phyloP scores from a whole-genome alignment of 2,797 vertebrate genomes.

The Trematomus bernacchii region DNA sequence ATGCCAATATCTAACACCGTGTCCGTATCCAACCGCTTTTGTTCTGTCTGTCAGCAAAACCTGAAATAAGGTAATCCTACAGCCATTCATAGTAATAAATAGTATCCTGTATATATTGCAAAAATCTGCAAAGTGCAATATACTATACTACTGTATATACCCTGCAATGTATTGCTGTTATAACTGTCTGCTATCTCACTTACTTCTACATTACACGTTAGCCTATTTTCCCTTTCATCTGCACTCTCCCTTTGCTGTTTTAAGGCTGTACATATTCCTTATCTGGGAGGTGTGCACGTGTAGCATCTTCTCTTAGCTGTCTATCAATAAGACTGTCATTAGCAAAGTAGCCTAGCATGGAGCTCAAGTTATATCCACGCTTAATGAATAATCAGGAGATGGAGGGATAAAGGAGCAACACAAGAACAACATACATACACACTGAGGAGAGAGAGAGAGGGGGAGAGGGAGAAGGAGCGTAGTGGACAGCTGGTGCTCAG shows the following conservation, averaged over 20 bases:
- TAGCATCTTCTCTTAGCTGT: slow-evolving; percentile 19
- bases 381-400: slow-evolving; percentile 63
- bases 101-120: too few relatives aligned
- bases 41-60: neutral
- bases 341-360: slow-evolving; percentile 57
- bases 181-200: too few relatives aligned
- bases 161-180: too few relatives aligned
- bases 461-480: slow-evolving; percentile 31
- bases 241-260: too few relatives aligned
- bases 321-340: slow-evolving; percentile 60
- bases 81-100: too few relatives aligned
- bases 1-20: neutral
- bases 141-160: too few relatives aligned
- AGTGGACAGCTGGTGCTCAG: slow-evolving; percentile 74
- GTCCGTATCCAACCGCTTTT: neutral
- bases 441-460: slow-evolving; percentile 38
- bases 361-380: slow-evolving; percentile 5
- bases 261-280: too few relatives aligned
- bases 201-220: too few relatives aligned
- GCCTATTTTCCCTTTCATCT: too few relatives aligned
- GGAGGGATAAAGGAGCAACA: slow-evolving; percentile 50
- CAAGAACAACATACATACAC: slow-evolving; percentile 29
- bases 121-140: too few relatives aligned
- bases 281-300: neutral
- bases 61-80: too few relatives aligned